Base-by-base conservation (phyloP, 1,140 invertebrate species). In the Drosophila ogumai region DNA sequence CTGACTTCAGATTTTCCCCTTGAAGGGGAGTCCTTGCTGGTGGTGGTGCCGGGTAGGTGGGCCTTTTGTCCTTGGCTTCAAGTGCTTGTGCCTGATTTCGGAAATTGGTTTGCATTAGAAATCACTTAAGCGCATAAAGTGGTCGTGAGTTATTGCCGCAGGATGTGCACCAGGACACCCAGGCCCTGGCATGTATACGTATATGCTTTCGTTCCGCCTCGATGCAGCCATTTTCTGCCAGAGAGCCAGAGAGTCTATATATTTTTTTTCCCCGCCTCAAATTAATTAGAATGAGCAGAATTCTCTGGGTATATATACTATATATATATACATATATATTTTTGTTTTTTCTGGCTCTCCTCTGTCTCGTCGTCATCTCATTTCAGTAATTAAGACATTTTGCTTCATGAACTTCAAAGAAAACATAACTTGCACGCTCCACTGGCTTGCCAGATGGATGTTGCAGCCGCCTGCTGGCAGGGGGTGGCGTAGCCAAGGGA, bases 61-160 rank as follows among this genome's bases (percentile, higher is more conserved):
- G 44, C 65, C 55, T 73, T 68, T 71, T 69, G 67, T 72, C 68
- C 66, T 71, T 88, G 81, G 85, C 77, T 79, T 75, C 73, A 81
- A 88, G 85, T 88, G 85, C 85, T 90, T 88, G 77, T 75, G 74
- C 85, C 85, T 90, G 85, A 88, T 90, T 88, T 88, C 85, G 85
- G 85, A 88, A 88, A 88, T 88, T 88, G 85, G 85, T 90, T 88
- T 88, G 85, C 85, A 88, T 88, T 88, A 88, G 85, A 88, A 88
- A 88, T 88, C 85, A 88, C 85, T 88, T 88, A 88, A 90, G 85
- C 85, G 85, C 85, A 88, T 88, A 84, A 88, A 88, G 81, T 90
- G 85, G 85, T 88, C 72, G 75, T 90, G 85, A 88, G 85, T 88
- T 88, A 88, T 88, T 81, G 85, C 85, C 85, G 68, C 81, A 88